Evolutionary conservation across 2,888 invertebrate species (phyloP).

Genomic region (Cerceris ruficornis): DNA sequence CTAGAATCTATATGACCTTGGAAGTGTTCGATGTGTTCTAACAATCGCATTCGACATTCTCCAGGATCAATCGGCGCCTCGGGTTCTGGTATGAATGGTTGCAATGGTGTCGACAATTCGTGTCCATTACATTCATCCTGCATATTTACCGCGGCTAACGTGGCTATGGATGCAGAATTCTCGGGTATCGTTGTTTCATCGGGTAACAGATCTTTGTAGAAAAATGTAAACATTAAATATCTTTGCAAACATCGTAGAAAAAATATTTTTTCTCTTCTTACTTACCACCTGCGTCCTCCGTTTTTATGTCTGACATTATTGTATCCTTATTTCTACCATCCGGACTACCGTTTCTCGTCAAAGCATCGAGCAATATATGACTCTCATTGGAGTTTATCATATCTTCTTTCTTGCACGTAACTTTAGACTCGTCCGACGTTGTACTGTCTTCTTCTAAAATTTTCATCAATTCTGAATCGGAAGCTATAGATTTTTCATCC

Average conservation of each 20-base stretch:
- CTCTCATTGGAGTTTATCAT: constrained; percentile 57
- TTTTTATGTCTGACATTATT: constrained; percentile 51
- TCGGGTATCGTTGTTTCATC: constrained; percentile 32
- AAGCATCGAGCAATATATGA: constrained; percentile 71
- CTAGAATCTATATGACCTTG: constrained; percentile 88
- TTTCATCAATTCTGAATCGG: constrained; percentile 80
- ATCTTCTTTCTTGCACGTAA: constrained; percentile 66
- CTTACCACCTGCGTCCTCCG: constrained; percentile 53
- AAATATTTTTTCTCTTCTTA: neutral
- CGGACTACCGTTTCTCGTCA: constrained; percentile 64
- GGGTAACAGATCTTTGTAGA: constrained; percentile 24
- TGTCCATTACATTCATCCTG: constrained; percentile 44
- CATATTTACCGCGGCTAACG: constrained; percentile 23
- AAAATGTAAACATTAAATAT: neutral
- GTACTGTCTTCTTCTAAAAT: constrained; percentile 79
- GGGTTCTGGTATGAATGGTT: constrained; percentile 86
- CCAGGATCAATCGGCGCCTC: constrained; percentile 91
- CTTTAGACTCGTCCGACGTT: constrained; percentile 72
- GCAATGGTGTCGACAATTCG: constrained; percentile 61
- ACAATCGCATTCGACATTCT: constrained; percentile 89
- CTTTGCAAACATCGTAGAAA: neutral
- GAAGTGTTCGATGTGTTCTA: constrained; percentile 90
- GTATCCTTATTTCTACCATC: constrained; percentile 47
- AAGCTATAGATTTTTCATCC: constrained; percentile 78
- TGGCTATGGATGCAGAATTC: constrained; percentile 22